Base-by-base conservation (phyloP, 2,113 vertebrate genomes). In the Coregonus clupeaformis region DNA sequence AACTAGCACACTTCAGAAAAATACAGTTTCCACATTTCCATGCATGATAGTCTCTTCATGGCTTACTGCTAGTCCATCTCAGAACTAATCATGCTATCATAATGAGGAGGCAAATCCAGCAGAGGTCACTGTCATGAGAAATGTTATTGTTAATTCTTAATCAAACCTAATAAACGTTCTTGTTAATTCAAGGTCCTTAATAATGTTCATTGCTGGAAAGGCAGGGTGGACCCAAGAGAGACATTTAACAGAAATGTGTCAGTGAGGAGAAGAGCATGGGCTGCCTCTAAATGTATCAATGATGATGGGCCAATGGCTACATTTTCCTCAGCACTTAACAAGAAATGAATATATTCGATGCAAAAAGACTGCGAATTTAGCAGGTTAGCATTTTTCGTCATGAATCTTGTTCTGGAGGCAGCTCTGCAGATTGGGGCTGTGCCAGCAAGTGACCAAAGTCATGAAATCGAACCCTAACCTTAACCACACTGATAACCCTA, bases 111-210 rank as follows among this genome's bases (percentile, higher is more conserved):
- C 88, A 88, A 79, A 73, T 79, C 81, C 36, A 70, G 74, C 83
- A 49, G 72, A 78, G 70, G 76, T 14, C 14, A 60, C 52, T 42
- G 73, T 72, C 70, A 42, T 7, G 5, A 65, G 77, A 78, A 64
- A 77, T 57, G 74, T 73, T 84, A 87, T 80, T 68, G 66, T 80
- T 84, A 78, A 84, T 83, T 84, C 73, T 84, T 91, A 86, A 91
- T 91, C 87, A 87, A 74, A 82, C 69, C 81, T 87, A 87, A 91
- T 90, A 84, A 88, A 78, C 75, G 77, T 83, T 74, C 79, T 80
- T 79, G 83, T 90, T 79, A 85, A 85, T 85, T 83, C 82, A 70
- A 76, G 73, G 73, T 80, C 72, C 86, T 86, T 90, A 89, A 92
- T 92, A 82, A 68, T 70, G 71, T 57, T 86, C 88, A 91, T 90